Conservation (phyloP, 2,888 invertebrate species). For the Dyspetes luteomarginatus region DNA sequence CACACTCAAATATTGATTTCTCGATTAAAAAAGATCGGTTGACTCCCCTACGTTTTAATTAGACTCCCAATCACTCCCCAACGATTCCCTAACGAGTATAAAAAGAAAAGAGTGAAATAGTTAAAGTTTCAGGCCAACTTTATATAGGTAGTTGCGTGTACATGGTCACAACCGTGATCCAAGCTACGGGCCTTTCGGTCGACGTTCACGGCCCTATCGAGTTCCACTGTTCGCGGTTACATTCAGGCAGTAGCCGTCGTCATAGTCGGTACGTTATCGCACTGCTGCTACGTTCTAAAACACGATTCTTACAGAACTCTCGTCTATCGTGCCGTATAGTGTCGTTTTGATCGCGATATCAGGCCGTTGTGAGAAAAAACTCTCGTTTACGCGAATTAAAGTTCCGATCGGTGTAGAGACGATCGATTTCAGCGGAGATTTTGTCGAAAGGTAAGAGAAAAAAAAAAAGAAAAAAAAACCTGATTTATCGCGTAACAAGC, state of each 20-base stretch:
- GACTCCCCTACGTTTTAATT: too few species aligned
- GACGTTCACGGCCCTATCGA: constrained; percentile 67
- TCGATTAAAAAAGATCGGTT: too few species aligned
- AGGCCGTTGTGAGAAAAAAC: constrained; percentile 17
- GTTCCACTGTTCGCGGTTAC: constrained; percentile 69
- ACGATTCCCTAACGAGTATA: too few species aligned
- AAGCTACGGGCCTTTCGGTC: constrained; percentile 9
- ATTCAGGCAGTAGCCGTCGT: constrained; percentile 77
- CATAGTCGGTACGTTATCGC: constrained; percentile 69
- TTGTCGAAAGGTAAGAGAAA: constrained; percentile 37
- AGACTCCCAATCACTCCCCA: too few species aligned
- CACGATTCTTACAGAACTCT: not conserved
- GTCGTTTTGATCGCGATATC: not conserved
- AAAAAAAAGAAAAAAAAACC: constrained; percentile 9
- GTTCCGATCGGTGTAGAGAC: constrained; percentile 24
- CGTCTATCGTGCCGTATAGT: not conserved
- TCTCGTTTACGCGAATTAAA: constrained; percentile 26
- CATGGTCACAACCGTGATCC: too few species aligned
- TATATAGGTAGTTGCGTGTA: too few species aligned
- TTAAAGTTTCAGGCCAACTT: too few species aligned
- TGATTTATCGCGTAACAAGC: not conserved
- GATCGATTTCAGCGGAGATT: constrained; percentile 42
- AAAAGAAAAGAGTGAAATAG: too few species aligned
- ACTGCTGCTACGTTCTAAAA: constrained; percentile 16
- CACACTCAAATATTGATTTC: too few species aligned